Conservation (phyloP, 2,797 vertebrate species). For the Chloroceryle amazona region DNA sequence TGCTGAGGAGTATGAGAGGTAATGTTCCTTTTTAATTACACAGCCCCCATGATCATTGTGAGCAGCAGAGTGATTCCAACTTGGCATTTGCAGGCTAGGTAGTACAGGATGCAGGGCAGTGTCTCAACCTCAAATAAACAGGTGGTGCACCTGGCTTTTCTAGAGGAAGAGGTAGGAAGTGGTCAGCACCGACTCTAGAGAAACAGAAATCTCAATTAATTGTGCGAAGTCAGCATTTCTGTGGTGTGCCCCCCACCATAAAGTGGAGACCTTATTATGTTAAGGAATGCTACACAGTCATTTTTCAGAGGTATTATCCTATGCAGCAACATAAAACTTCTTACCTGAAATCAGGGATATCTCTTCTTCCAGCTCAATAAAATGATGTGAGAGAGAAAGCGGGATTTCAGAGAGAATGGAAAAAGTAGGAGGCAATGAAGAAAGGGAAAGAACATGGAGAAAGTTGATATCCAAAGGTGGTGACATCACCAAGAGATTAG, state of each 20-base stretch:
- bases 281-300: rapidly evolving
- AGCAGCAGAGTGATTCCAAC: rapidly evolving
- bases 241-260: not conserved
- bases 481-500: not conserved
- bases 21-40: not conserved
- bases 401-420: not conserved
- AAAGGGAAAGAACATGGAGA: not conserved
- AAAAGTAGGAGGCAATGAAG: not conserved
- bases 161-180: not conserved
- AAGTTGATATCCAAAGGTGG: not conserved
- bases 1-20: not conserved
- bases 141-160: not conserved
- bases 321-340: not conserved
- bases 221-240: not conserved
- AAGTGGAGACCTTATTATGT: not conserved
- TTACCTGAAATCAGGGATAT: not conserved
- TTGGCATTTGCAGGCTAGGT: not conserved
- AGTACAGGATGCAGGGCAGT: not conserved
- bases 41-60: rapidly evolving
- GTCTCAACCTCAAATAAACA: not conserved
- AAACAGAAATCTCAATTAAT: not conserved
- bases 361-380: not conserved
- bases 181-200: rapidly evolving
- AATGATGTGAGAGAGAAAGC: not conserved
- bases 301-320: not conserved